Evolutionary conservation across 2,797 vertebrate genomes (phyloP).

Genomic region (Acrocephalus scirpaceus): DNA sequence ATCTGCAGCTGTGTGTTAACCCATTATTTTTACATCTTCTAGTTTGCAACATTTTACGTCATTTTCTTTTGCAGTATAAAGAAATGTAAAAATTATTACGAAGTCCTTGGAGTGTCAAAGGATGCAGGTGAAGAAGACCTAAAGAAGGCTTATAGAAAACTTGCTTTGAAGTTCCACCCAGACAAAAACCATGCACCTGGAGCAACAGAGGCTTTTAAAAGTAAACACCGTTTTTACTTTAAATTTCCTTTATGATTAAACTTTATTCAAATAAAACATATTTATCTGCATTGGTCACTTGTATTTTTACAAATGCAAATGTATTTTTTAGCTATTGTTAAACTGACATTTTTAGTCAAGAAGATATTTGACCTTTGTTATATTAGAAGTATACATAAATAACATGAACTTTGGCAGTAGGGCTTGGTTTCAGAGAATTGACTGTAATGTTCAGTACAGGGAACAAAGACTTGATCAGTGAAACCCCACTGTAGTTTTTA

Average conservation of each 20-base stretch:
- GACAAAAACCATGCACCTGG: constrained; percentile 97
- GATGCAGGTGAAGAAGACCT: constrained; percentile 94
- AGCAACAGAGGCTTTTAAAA: constrained; percentile 98
- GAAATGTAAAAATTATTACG: constrained; percentile 95
- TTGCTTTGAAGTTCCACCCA: constrained; percentile 97
- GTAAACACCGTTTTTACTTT: constrained; percentile 76
- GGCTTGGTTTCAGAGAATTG: background rate
- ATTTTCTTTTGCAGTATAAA: constrained; percentile 88
- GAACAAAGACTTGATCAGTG: background rate
- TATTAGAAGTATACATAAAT: background rate
- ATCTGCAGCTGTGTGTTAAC: background rate
- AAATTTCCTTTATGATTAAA: background rate
- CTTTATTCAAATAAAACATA: background rate
- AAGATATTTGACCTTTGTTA: background rate
- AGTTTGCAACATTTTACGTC: constrained; percentile 13
- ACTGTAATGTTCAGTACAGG: background rate
- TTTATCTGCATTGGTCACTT: background rate
- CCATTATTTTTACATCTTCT: background rate
- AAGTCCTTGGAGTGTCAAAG: constrained; percentile 91
- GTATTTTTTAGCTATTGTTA: background rate
- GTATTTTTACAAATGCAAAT: background rate
- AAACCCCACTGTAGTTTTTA: background rate
- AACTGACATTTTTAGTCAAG: background rate
- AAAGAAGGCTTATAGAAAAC: constrained; percentile 95
- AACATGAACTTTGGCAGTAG: background rate